A percentile compares a stretch with the other conserved stretches of the same genome.
These are phyloP conservation scores for Drosophila melanogaster DNA, from an alignment of 1,140 invertebrate genomes.

Conservation along the genomic window Release_6_plus_ISO1_MT NT_033777.3:27491501-27492000, in stretches of 20 bases:
- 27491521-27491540: conserved; percentile 20
- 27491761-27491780: conserved; percentile 47
- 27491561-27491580: conserved; percentile 83
- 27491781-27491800: conserved; percentile 11
- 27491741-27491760: conserved; percentile 34
- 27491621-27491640: conserved; percentile 83
- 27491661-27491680: conserved; percentile 7
- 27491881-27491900: conserved; percentile 25
- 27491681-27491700: not conserved
- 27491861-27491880: conserved; percentile 72
- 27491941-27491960: conserved; percentile 7
- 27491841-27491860: conserved; percentile 78
- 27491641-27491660: conserved; percentile 72
- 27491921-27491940: not conserved
- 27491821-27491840: conserved; percentile 55
- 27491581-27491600: conserved; percentile 84
- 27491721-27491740: conserved; percentile 15
- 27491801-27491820: conserved; percentile 27
- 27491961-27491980: conserved; percentile 4
- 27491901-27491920: conserved; percentile 3
- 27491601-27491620: conserved; percentile 83
- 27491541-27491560: conserved; percentile 54
- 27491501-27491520: conserved; percentile 52
- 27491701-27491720: conserved; percentile 28
- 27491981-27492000: conserved; percentile 1